These are phyloP conservation scores for Protomyctophum bolini DNA, from an alignment of 2,113 vertebrate genomes.

Conservation along the genomic window DNA sequence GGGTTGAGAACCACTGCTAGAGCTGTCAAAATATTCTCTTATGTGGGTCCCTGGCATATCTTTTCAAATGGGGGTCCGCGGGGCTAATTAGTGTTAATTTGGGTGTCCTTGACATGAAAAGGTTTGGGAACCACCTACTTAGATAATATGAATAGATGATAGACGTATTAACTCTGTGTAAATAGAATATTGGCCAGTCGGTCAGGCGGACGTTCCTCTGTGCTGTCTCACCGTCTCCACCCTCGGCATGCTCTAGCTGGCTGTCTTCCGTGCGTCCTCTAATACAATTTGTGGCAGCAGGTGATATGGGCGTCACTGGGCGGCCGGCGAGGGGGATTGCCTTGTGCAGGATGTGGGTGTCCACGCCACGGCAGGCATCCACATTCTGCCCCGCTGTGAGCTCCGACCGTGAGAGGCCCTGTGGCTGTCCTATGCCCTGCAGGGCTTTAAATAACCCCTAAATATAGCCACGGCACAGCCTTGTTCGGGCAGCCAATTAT, in stretches of 20 bases:
- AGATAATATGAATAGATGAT: not conserved
- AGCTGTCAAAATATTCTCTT: too few species aligned
- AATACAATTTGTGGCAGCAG: conserved; percentile 66
- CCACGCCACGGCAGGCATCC: conserved; percentile 49
- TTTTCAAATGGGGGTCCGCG: too few species aligned
- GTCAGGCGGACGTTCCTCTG: conserved; percentile 29
- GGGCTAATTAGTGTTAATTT: too few species aligned
- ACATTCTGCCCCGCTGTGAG: conserved; percentile 34
- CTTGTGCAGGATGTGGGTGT: conserved; percentile 42
- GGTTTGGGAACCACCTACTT: too few species aligned
- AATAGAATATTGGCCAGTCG: not conserved
- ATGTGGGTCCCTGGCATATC: too few species aligned
- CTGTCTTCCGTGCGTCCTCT: conserved; percentile 57
- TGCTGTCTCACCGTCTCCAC: conserved; percentile 48
- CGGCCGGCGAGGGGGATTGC: conserved; percentile 49
- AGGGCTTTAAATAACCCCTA: conserved; percentile 70
- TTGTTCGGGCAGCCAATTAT: conserved; percentile 62
- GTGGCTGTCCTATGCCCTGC: conserved; percentile 29
- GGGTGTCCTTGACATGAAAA: too few species aligned
- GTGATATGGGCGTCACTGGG: conserved; percentile 63
- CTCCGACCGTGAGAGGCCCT: conserved; percentile 40
- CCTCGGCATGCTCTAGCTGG: conserved; percentile 11
- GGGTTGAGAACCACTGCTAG: too few species aligned
- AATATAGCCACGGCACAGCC: conserved; percentile 53
- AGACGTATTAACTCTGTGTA: not conserved